Base-by-base conservation (phyloP, 2,113 vertebrate genomes). In the Clinocottus analis region DNA sequence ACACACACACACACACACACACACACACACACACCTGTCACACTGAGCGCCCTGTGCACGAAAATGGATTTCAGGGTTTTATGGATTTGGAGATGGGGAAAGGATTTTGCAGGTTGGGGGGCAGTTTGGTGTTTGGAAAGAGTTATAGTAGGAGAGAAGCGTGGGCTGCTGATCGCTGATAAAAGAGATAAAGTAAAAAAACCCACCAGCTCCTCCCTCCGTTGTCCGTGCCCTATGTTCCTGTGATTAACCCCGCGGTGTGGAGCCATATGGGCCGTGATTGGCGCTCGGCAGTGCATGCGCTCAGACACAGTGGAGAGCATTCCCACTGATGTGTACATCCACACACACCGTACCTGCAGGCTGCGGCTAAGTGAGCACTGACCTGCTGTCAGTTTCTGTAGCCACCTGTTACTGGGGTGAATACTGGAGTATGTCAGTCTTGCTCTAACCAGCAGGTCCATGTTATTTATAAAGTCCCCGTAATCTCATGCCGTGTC, bases 31-130 rank as follows among this genome's bases (percentile, higher is more conserved):
- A 29, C 71, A 85, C 70, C 59, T 85, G 74, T 75, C 82, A 75
- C 5, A 39, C 61, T 17, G 58, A 39, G n/a, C 75, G 27, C 19
- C 41, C 16, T 21, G 67, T 77, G 77, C 72, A 72, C 77, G 69
- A 70, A 88, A 91, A 85, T 78, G 75, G 63, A 84, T 88, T 89
- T 91, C 71, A 69, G 72, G 85, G 76, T 79, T 88, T 56, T 84
- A 60, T 58, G 61, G 82, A 74, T 90, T 88, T 87, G 73, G 61
- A 80, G 78, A 68, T 67, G 60, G 45, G 53, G 37, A 41, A 66
- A 58, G 80, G 65, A 80, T 87, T 80, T 79, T 59, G 25, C 10
- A 51, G 25, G 41, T 55, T 56, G 12, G 41, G 41, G 37, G 29
- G 53, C 23, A 56, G 53, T 56, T 56, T 17, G 56, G 64, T 29